A percentile compares a stretch with the other conserved stretches of the same genome.
Evolutionary conservation across 2,797 vertebrate species (phyloP).

Genomic region (Scleropages formosus): DNA sequence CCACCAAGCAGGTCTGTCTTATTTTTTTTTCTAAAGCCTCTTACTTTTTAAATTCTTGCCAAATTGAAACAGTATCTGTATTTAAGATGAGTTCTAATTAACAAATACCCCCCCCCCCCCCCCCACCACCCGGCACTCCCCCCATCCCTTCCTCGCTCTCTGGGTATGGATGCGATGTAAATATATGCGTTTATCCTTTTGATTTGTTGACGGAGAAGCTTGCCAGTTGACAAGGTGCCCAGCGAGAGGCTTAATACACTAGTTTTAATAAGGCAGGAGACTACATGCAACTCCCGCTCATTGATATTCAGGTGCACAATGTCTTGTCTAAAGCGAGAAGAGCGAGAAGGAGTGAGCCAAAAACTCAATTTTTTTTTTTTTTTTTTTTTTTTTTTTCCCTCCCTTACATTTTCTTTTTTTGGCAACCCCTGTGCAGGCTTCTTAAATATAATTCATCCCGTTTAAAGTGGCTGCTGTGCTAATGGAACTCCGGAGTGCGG

Average conservation of each 20-base stretch:
- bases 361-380: slow-evolving; percentile 44
- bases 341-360: slow-evolving; percentile 36
- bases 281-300: slow-evolving; percentile 39
- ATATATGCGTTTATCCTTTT: slow-evolving; percentile 68
- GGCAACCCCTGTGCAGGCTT: slow-evolving; percentile 58
- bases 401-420: slow-evolving; percentile 48
- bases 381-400: slow-evolving; percentile 24
- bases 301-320: slow-evolving; percentile 56
- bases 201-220: slow-evolving; percentile 64
- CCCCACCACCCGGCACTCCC: slow-evolving; percentile 22
- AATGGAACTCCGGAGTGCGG: slow-evolving; percentile 54
- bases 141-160: slow-evolving; percentile 21
- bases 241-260: slow-evolving; percentile 51
- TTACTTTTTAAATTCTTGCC: slow-evolving; percentile 58
- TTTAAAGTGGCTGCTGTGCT: slow-evolving; percentile 58
- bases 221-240: slow-evolving; percentile 69
- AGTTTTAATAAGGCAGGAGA: slow-evolving; percentile 45
- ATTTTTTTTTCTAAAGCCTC: slow-evolving; percentile 62
- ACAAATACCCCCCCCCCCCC: slow-evolving; percentile 50
- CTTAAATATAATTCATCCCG: slow-evolving; percentile 63
- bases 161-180: slow-evolving; percentile 57
- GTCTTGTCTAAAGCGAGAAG: slow-evolving; percentile 44
- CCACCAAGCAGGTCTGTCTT: slow-evolving; percentile 59
- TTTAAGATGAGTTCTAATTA: slow-evolving; percentile 70
- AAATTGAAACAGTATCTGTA: slow-evolving; percentile 69